A percentile compares a stretch with the other conserved stretches of the same genome.
These are phyloP conservation scores for Pangasius djambal DNA, from an alignment of 2,797 vertebrate genomes.

Conservation along the genomic window DNA sequence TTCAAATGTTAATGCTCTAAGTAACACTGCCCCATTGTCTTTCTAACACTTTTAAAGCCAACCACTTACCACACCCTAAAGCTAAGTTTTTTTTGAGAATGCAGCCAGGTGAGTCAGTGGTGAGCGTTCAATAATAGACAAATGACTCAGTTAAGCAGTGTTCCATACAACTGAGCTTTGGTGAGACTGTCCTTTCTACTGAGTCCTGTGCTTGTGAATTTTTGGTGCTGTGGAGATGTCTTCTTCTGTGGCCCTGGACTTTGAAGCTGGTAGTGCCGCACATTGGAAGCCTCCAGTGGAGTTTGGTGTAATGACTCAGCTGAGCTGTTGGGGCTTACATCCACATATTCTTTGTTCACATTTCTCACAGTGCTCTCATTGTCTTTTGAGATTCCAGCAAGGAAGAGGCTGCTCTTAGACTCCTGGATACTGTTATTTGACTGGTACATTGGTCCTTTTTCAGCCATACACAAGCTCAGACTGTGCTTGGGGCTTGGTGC, in stretches of 20 bases:
- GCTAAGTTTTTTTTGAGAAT: background rate
- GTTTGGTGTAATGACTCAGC: constrained; percentile 87
- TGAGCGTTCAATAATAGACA: background rate
- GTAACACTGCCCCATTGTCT: background rate
- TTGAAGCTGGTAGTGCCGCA: constrained; percentile 83
- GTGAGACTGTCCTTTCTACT: constrained; percentile 97
- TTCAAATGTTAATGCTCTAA: constrained; percentile 1
- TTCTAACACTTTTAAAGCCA: background rate
- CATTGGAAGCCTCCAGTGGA: constrained; percentile 83
- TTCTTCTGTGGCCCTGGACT: constrained; percentile 80
- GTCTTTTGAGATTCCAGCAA: constrained; percentile 85
- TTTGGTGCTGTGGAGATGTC: constrained; percentile 86
- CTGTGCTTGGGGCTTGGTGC: constrained; percentile 75
- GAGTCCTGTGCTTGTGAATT: constrained; percentile 88
- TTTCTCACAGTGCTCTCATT: constrained; percentile 68
- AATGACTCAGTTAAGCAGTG: constrained; percentile 86
- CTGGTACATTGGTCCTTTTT: constrained; percentile 76
- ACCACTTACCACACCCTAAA: background rate
- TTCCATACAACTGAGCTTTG: constrained; percentile 96
- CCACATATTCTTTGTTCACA: constrained; percentile 79
- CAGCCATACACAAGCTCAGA: constrained; percentile 76
- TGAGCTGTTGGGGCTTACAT: constrained; percentile 84
- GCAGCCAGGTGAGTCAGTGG: background rate
- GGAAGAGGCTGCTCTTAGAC: constrained; percentile 80
- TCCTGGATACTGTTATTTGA: constrained; percentile 82